Evolutionary conservation across 2,888 invertebrate genomes (phyloP).

Genomic region (Clusia tigrina): DNA sequence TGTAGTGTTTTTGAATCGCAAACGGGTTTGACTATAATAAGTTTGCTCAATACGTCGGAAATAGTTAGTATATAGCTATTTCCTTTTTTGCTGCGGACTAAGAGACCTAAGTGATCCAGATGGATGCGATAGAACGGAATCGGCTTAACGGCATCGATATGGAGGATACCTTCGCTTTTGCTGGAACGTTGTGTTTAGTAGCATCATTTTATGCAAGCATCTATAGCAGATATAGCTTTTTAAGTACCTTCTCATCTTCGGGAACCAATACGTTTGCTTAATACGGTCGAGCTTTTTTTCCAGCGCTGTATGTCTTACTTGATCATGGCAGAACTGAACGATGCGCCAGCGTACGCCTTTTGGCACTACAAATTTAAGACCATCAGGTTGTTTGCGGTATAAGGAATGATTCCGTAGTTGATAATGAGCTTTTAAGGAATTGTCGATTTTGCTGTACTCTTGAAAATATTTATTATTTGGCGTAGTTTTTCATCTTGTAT

Average conservation of each 20-base stretch:
- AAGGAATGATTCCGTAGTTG: slow-evolving; percentile 9
- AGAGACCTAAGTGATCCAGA: slow-evolving; percentile 25
- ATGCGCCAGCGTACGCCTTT: slow-evolving; percentile 23
- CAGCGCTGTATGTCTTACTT: slow-evolving; percentile 1
- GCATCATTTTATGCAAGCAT: slow-evolving; percentile 21
- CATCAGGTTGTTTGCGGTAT: slow-evolving; percentile 8
- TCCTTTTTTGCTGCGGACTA: slow-evolving; percentile 10
- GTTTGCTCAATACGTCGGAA: slow-evolving; percentile 28
- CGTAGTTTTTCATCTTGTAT: background rate
- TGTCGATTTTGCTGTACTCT: slow-evolving; percentile 6
- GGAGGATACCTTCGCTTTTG: no score
- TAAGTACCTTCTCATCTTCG: no score
- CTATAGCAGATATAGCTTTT: slow-evolving; percentile 20
- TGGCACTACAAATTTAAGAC: slow-evolving; percentile 18
- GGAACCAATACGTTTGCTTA: background rate
- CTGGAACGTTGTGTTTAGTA: slow-evolving; percentile 12
- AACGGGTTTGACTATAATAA: slow-evolving; percentile 13
- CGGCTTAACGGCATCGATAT: slow-evolving; percentile 7
- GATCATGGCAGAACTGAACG: slow-evolving; percentile 22
- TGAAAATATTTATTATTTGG: slow-evolving; percentile 6
- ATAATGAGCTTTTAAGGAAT: slow-evolving; percentile 16
- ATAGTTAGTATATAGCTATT: slow-evolving; percentile 24
- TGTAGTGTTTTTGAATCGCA: slow-evolving; percentile 21
- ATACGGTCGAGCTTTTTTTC: slow-evolving; percentile 19
- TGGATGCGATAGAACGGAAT: slow-evolving; percentile 15